These are phyloP conservation scores for Stegodyphus dumicola DNA, from an alignment of 1,140 invertebrate genomes.

Conservation along the genomic window DNA sequence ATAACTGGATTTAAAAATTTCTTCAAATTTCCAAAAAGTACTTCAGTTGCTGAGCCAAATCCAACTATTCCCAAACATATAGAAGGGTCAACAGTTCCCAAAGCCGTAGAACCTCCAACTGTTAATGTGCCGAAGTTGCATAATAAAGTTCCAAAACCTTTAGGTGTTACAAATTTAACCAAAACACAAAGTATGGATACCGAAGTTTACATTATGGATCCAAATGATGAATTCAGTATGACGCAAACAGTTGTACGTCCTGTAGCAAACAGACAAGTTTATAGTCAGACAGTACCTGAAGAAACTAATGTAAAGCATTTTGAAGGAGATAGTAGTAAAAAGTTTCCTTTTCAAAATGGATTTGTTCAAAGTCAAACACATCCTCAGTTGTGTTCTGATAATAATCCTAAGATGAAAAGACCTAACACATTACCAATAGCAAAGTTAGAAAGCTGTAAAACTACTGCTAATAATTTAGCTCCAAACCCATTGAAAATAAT, in stretches of 20 bases:
- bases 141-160: constrained; percentile 38
- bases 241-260: constrained; percentile 63
- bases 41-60: background rate
- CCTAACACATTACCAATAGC: constrained; percentile 49
- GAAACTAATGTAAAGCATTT: background rate
- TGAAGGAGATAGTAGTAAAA: constrained; percentile 11
- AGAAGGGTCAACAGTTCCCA: constrained; percentile 24
- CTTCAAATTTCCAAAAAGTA: constrained; percentile 33
- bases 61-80: background rate
- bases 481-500: constrained; percentile 14
- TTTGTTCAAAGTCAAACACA: constrained; percentile 56
- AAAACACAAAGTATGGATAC: constrained; percentile 62
- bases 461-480: background rate
- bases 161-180: constrained; percentile 35
- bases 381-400: constrained; percentile 43
- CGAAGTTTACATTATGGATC: constrained; percentile 60
- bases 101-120: constrained; percentile 16
- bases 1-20: constrained; percentile 40
- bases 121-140: constrained; percentile 49
- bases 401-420: constrained; percentile 49
- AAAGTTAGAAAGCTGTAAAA: constrained; percentile 5
- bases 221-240: constrained; percentile 44
- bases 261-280: constrained; percentile 50
- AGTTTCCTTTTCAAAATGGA: constrained; percentile 42
- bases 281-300: constrained; percentile 35